Evolutionary conservation across 2,888 invertebrate genomes (phyloP), one percentile per base, ranked within the genome.

Genomic region (Hymenopus coronatus): DNA sequence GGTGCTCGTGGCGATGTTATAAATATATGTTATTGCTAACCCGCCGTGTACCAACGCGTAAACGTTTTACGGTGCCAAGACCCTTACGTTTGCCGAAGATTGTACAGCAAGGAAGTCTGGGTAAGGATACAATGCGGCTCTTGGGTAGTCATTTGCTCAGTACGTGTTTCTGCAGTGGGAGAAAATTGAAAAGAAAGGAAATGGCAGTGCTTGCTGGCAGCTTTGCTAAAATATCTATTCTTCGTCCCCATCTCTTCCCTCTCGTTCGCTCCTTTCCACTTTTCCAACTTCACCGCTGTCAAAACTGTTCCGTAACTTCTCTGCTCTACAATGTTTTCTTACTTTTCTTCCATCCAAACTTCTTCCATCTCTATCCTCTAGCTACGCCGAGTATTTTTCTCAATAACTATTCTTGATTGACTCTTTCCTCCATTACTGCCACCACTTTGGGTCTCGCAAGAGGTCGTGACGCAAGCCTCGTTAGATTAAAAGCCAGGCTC

Each of bases 271-370:
- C 28, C 40, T 40, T 28, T 81, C 28, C 70, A 86, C 70, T 86
- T 86, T 86, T 70, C 27, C 54, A 86, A 86, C 28, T 86, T 27
- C 30, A 28, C 84, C 86, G 81, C 86, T 86, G 86, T 86, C 86
- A 81, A 86, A 86, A 86, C 81, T 86, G 86, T 86, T 86, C 86
- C 54, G 81, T 86, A 86, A 86, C 86, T 86, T 30, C 46, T n/a
- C 70, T 15, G 25, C 84, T 30, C 84, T 84, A n/a, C n/a, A n/a
- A n/a, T 33, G 30, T 30, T 84, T 25, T 84, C 33, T 84, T 84
- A 28, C 54, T 86, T 46, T 85, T 85, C 27, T 28, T 85, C 28
- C 54, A 85, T 85, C 40, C 46, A 85, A 85, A 40, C 15, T 46
- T 54, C 85, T 46, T 15, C 9, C 46, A 25, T 46, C 27, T 40